Base-by-base conservation (phyloP, 2,113 vertebrate species). In the Neofelis nebulosa region DNA sequence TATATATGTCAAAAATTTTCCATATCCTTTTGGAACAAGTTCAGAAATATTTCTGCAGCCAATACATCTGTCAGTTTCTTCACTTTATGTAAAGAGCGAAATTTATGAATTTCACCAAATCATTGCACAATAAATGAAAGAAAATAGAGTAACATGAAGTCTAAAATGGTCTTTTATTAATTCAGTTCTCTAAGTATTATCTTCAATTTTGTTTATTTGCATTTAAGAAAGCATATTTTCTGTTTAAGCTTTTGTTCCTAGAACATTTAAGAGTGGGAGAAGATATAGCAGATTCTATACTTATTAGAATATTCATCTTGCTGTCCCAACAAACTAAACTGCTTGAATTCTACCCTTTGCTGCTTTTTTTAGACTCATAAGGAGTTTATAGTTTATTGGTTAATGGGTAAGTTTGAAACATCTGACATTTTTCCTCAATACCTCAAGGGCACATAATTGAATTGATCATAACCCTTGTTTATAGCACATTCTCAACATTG, bases 291-390 rank as follows among this genome's bases (percentile, higher is more conserved):
- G 89, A 97, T 94, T 81, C 7, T 0, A 11, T 95, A 81, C 50
- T 71, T 88, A 66, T 25, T 96, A 85, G 16, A 23, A 88, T 23
- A 41, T 57, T 89, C 7, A 78, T 93, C 12, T 83, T 96, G 23
- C 80, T 89, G 5, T 86, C 21, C 57, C 27, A 96, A 61, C 45
- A 97, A 96, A 83, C 8, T 74, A 25, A 89, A 87, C 36, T 78
- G 27, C 41, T 73, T 85, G 82, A 97, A 0, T 68, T 96, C 1
- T 16, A 89, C 91, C 11, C 21, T 98, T 97, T 96, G 27, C 18
- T 97, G 2, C 85, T 97, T 88, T 91, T 98, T 98, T 83, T 33
- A 38, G 57, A 97, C 96, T 92, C 36, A 48, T 11, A 82, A 55
- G 27, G 13, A 41, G 33, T 63, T 95, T 96, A 94, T 41, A 4